phyloP scores from a whole-genome alignment of 1,140 invertebrate species.

The Cydia splendana region DNA sequence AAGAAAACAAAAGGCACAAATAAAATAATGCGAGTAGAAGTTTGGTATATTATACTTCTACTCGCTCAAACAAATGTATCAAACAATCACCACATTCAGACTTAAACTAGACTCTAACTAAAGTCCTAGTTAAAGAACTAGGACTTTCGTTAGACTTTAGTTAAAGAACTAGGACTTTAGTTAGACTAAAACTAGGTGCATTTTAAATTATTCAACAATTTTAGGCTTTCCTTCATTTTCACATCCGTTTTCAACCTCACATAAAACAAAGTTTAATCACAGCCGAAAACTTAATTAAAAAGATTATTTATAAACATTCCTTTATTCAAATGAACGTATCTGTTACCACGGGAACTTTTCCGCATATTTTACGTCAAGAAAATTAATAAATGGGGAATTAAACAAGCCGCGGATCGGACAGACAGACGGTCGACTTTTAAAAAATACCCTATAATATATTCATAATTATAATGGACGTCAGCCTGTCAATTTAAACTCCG shows the following conservation, averaged over 20 bases:
- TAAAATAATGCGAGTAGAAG: too few relatives aligned
- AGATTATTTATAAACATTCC: constrained; percentile 32
- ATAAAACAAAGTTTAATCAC: background rate
- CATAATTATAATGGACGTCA: constrained; percentile 53
- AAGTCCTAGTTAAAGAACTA: too few relatives aligned
- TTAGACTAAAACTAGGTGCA: too few relatives aligned
- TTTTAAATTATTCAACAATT: too few relatives aligned
- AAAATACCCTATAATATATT: constrained; percentile 65
- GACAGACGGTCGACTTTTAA: constrained; percentile 63
- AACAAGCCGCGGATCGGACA: constrained; percentile 45
- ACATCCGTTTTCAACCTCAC: background rate
- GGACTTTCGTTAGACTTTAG: too few relatives aligned
- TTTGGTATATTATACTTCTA: too few relatives aligned
- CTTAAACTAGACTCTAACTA: too few relatives aligned
- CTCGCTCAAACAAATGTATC: too few relatives aligned
- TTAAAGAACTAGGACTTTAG: too few relatives aligned
- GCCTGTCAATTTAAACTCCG: constrained; percentile 48
- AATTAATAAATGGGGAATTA: constrained; percentile 64
- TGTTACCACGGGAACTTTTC: constrained; percentile 56
- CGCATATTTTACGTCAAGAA: constrained; percentile 64
- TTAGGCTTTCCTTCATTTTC: background rate
- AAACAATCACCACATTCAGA: too few relatives aligned
- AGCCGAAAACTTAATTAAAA: constrained; percentile 7
- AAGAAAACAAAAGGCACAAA: too few relatives aligned
- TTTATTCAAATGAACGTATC: constrained; percentile 55